Percentiles rank a stretch among this genome's conserved stretches.
Conservation (phyloP, 2,113 vertebrate species). For the Verasper variegatus region DNA sequence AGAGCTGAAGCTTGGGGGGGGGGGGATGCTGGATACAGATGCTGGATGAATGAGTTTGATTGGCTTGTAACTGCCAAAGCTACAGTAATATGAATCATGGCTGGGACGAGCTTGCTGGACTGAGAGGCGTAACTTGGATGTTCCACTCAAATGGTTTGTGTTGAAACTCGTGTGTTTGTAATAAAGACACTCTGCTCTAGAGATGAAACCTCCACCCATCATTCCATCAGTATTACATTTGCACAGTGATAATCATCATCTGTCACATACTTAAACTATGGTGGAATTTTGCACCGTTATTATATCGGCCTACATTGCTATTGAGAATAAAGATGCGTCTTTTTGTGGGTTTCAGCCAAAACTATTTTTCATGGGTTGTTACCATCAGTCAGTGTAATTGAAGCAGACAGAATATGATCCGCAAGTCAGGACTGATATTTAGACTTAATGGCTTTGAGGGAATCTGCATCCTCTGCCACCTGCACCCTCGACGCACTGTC, state of each 20-base stretch:
- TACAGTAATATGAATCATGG: slow-evolving; percentile 25
- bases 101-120: background rate
- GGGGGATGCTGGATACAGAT: background rate
- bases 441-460: slow-evolving; percentile 78
- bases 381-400: slow-evolving; percentile 66
- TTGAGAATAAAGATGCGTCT: slow-evolving; percentile 8
- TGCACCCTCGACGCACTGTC: slow-evolving; percentile 26
- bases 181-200: background rate
- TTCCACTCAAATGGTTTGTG: slow-evolving; percentile 17
- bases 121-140: slow-evolving; percentile 8
- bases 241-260: background rate
- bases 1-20: background rate
- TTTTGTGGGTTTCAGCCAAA: slow-evolving; percentile 32
- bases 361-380: slow-evolving; percentile 41
- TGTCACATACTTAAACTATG: background rate
- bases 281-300: background rate
- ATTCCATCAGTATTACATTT: background rate
- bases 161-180: slow-evolving; percentile 12
- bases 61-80: slow-evolving; percentile 10
- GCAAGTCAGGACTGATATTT: slow-evolving; percentile 71
- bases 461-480: slow-evolving; percentile 63
- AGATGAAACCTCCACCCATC: too few relatives aligned
- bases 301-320: background rate
- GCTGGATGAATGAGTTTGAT: slow-evolving; percentile 42
- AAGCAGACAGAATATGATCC: slow-evolving; percentile 73